phyloP scores from a whole-genome alignment of 2,888 invertebrate species.

The Julus scanicus region DNA sequence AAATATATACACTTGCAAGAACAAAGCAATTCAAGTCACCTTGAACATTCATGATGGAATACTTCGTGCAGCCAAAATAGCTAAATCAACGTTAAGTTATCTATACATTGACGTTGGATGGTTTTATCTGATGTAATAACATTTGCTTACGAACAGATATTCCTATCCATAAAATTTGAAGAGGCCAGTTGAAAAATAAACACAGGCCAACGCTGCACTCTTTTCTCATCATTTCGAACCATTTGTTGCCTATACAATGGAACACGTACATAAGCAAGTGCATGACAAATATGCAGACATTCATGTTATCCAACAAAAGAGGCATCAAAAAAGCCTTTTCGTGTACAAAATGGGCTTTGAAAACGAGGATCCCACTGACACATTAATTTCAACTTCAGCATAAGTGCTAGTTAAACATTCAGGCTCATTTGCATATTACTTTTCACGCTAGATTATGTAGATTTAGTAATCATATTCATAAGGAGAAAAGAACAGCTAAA shows the following conservation, averaged over 20 bases:
- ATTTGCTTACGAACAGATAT: neutral
- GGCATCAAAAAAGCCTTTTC: neutral
- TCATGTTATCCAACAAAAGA: neutral
- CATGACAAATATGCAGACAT: neutral
- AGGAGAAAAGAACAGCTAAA: neutral
- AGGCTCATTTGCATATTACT: slow-evolving; percentile 10
- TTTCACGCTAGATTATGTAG: neutral
- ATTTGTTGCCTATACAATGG: neutral
- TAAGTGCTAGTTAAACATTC: slow-evolving; percentile 3
- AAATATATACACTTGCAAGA: too few species aligned
- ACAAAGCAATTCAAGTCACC: too few species aligned
- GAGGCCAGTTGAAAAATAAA: neutral
- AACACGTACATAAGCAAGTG: slow-evolving; percentile 6
- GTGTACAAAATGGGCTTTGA: neutral
- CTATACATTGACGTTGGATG: neutral
- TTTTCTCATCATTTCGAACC: neutral
- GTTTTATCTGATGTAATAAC: neutral
- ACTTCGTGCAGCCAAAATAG: neutral
- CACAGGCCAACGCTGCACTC: neutral
- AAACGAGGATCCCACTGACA: neutral
- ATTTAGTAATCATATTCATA: slow-evolving; percentile 18
- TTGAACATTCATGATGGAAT: neutral
- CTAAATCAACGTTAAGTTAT: too few species aligned
- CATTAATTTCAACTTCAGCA: neutral
- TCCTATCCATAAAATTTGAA: neutral